These are phyloP conservation scores for Polyodon spathula DNA, from an alignment of 2,113 vertebrate species.

Conservation along the genomic window DNA sequence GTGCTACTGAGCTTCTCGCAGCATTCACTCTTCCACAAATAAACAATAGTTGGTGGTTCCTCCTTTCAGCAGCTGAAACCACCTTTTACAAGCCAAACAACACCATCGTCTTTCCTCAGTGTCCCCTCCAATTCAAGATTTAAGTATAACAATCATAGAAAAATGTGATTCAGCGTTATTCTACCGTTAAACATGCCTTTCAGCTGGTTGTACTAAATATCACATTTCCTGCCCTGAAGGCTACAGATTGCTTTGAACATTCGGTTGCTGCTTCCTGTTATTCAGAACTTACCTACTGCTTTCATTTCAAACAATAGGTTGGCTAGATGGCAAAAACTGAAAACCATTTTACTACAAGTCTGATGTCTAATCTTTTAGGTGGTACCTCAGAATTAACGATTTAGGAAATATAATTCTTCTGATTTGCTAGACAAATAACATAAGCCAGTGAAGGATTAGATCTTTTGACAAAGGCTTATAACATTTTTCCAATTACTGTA, in stretches of 20 bases:
- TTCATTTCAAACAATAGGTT: conserved; percentile 40
- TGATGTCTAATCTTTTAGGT: background rate
- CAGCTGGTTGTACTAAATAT: conserved; percentile 21
- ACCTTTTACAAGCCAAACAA: conserved; percentile 8
- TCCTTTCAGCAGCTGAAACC: conserved; percentile 1
- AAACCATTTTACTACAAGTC: conserved; percentile 18
- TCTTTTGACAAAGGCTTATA: too few relatives aligned
- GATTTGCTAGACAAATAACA: too few relatives aligned
- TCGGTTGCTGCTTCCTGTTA: conserved; percentile 33
- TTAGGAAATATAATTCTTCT: too few relatives aligned
- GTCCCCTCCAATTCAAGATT: conserved; percentile 7
- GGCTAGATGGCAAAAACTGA: conserved; percentile 15
- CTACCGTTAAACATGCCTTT: conserved; percentile 21
- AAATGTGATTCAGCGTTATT: conserved; percentile 27
- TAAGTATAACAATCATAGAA: conserved; percentile 11
- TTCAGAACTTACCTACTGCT: conserved; percentile 37
- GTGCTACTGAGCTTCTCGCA: background rate
- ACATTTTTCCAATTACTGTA: too few relatives aligned
- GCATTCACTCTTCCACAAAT: background rate
- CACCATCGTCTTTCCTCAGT: conserved; percentile 4
- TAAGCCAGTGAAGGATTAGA: too few relatives aligned
- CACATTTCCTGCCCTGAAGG: conserved; percentile 24
- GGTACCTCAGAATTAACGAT: background rate
- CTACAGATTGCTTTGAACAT: conserved; percentile 2
- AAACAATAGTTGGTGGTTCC: conserved; percentile 9